These are phyloP conservation scores for Clanis bilineata DNA, from an alignment of 2,888 invertebrate species.

Conservation along the genomic window DNA sequence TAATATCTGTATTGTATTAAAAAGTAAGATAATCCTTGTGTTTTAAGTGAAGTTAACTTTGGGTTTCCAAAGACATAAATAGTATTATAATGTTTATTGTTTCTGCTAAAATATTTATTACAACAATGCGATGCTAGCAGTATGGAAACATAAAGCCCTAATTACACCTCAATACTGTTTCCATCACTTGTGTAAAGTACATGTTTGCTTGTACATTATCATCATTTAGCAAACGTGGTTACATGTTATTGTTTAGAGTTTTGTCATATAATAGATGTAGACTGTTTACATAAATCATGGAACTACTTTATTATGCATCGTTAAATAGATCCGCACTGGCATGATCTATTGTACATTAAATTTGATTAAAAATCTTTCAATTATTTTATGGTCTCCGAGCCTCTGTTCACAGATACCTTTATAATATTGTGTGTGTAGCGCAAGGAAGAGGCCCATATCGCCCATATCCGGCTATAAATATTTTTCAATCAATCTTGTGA, in stretches of 20 bases:
- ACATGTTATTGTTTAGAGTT: slow-evolving; percentile 1
- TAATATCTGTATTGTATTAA: too few relatives aligned
- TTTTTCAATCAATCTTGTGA: too few relatives aligned
- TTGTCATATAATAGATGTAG: not conserved
- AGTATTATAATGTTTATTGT: not conserved
- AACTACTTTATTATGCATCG: not conserved
- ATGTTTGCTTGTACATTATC: slow-evolving; percentile 9
- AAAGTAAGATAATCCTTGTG: too few relatives aligned
- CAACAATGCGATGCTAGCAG: slow-evolving; percentile 26
- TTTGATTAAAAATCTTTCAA: not conserved
- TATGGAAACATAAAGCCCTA: slow-evolving; percentile 48
- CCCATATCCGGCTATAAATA: too few relatives aligned
- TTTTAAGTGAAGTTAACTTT: not conserved
- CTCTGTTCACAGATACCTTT: too few relatives aligned
- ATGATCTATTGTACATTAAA: not conserved
- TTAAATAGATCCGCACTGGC: not conserved
- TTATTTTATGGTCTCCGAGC: too few relatives aligned
- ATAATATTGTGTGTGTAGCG: too few relatives aligned
- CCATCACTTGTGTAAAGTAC: slow-evolving; percentile 51
- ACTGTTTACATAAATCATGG: not conserved
- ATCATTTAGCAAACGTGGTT: not conserved
- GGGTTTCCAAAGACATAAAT: not conserved
- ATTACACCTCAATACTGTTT: slow-evolving; percentile 29
- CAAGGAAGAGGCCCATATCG: too few relatives aligned
- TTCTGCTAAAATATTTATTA: not conserved